These are phyloP conservation scores for Anguilla rostrata DNA, from an alignment of 2,113 vertebrate species.

Conservation along the genomic window DNA sequence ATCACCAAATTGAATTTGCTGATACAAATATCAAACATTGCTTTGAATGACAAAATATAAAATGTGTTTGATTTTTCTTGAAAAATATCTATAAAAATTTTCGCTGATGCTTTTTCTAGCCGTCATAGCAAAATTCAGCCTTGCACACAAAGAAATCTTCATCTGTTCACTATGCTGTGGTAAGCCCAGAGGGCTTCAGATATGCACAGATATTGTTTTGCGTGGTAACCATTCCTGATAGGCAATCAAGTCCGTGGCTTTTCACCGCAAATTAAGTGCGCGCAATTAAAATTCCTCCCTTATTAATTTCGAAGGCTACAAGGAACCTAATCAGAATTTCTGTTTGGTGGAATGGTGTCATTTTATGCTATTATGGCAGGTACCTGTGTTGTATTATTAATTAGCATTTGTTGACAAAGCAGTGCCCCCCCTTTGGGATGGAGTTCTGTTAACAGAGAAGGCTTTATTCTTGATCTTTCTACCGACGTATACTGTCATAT, in stretches of 20 bases:
- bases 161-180: not conserved
- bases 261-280: slow-evolving; percentile 10
- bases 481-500: slow-evolving; percentile 48
- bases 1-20: too few species aligned
- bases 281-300: slow-evolving; percentile 41
- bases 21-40: too few species aligned
- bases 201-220: not conserved
- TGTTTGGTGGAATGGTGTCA: slow-evolving; percentile 56
- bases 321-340: slow-evolving; percentile 61
- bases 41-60: too few species aligned
- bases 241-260: slow-evolving; percentile 4
- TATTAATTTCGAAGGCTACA: slow-evolving; percentile 41
- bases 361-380: slow-evolving; percentile 52
- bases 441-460: slow-evolving; percentile 50
- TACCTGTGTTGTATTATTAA: slow-evolving; percentile 66
- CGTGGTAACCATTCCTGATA: not conserved
- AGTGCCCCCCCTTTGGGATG: slow-evolving; percentile 50
- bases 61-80: too few species aligned
- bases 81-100: not conserved
- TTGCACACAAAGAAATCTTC: not conserved
- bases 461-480: slow-evolving; percentile 55
- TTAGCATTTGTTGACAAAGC: slow-evolving; percentile 61
- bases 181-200: not conserved
- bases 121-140: not conserved
- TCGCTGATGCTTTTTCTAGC: not conserved